Evolutionary conservation across 2,113 vertebrate genomes (phyloP), one percentile per base, ranked within the genome.

Genomic region (Copsychus sechellarum): DNA sequence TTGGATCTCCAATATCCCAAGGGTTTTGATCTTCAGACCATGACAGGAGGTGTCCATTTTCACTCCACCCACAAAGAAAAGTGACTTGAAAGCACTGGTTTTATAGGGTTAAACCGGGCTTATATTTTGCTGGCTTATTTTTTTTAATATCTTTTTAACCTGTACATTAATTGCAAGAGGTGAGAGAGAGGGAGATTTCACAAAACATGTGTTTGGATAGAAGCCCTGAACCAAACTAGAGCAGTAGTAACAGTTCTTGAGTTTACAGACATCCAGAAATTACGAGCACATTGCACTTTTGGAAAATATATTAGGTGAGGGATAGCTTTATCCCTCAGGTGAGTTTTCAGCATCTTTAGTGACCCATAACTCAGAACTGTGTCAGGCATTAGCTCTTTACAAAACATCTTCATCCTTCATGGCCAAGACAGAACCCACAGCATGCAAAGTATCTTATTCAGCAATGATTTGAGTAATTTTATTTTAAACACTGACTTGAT

Each of bases 251-350:
- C 95, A 97, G 95, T 94, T 97, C 82, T 54, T 78, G 91, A 95
- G 83, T 97, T 97, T 97, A 97, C 84, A 97, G 97, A 96, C 95
- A 96, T 86, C 88, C 85, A 93, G 93, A 96, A 97, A 96, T 93
- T 95, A 97, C 95, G 95, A 97, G 56, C 88, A 96, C 71, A 95
- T 92, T 97, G 89, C 83, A 95, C 77, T 96, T 98, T 92, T 86
- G 62, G 94, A 96, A 97, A 98, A 97, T 95, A 96, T 96, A 96
- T 98, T 97, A 94, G 80, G 22, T 94, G 95, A 91, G 89, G 95
- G 90, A 96, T 96, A 87, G 90, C 86, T 96, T 96, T 95, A 90
- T 96, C 97, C 97, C 96, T 95, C 93, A 91, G 97, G 97, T 96
- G 97, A 96, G 81, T 47, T 57, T 85, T 96, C 84, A 84, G 91